Conservation (phyloP, 2,797 vertebrate genomes). For the Dicrostonyx torquatus region DNA sequence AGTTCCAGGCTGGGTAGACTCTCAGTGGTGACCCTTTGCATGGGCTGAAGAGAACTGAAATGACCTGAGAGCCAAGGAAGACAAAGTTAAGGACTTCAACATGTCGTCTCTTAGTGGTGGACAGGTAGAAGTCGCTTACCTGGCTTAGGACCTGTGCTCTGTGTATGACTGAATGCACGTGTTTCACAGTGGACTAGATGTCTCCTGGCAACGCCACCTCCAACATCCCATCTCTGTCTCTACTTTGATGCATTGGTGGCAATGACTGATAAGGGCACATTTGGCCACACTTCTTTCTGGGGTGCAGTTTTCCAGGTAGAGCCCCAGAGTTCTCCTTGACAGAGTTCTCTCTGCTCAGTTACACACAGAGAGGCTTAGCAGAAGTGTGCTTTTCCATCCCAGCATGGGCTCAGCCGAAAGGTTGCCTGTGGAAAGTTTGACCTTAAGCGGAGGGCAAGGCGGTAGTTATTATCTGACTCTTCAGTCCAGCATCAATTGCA, state of each 20-base stretch:
- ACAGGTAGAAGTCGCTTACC: not conserved
- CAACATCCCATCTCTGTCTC: not conserved
- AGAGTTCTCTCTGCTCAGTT: slow-evolving; percentile 9
- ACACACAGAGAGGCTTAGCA: slow-evolving; percentile 2
- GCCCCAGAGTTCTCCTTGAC: not conserved
- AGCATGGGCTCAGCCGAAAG: not conserved
- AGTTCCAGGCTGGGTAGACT: not conserved
- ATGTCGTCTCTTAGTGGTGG: not conserved
- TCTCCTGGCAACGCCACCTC: rapidly evolving
- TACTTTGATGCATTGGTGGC: not conserved
- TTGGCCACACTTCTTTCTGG: not conserved
- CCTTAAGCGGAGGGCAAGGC: slow-evolving; percentile 20
- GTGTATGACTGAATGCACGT: not conserved
- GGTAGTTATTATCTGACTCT: not conserved
- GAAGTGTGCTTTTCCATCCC: not conserved
- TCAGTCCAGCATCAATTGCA: not conserved
- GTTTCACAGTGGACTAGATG: not conserved
- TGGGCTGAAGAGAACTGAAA: not conserved
- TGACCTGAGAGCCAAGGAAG: not conserved
- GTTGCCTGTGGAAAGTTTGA: not conserved
- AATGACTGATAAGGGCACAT: not conserved
- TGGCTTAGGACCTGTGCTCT: not conserved
- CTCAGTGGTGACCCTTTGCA: not conserved
- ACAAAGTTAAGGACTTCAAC: not conserved
- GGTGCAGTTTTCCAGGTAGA: not conserved